phyloP scores from a whole-genome alignment of 2,797 vertebrate species.

The Cottoperca gobio region DNA sequence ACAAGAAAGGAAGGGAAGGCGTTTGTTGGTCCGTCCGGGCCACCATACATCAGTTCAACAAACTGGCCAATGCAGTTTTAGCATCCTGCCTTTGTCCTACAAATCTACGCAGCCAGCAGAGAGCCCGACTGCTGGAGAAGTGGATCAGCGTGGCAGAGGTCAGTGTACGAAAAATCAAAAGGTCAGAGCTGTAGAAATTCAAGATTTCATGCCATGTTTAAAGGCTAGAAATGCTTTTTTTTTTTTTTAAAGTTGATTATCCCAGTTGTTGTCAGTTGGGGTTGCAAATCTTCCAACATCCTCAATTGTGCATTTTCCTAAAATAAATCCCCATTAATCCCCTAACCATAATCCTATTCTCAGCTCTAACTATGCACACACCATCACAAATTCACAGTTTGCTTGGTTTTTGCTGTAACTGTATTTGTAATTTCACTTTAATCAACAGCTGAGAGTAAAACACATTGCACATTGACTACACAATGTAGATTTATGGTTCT shows the following conservation, averaged over 20 bases:
- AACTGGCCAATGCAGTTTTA: slow-evolving; percentile 88
- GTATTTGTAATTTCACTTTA: slow-evolving; percentile 13
- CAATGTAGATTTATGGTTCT: slow-evolving; percentile 5
- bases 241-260: too few species aligned
- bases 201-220: not conserved
- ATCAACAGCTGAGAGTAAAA: slow-evolving; percentile 30
- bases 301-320: slow-evolving; percentile 43
- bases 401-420: slow-evolving; percentile 18
- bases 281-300: slow-evolving; percentile 28
- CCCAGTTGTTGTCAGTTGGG: too few species aligned
- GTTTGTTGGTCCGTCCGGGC: slow-evolving; percentile 91
- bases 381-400: slow-evolving; percentile 21
- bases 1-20: slow-evolving; percentile 88
- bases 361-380: slow-evolving; percentile 37
- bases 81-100: slow-evolving; percentile 89
- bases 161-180: slow-evolving; percentile 23
- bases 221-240: too few species aligned
- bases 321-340: slow-evolving; percentile 52
- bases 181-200: not conserved
- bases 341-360: slow-evolving; percentile 48
- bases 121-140: slow-evolving; percentile 91
- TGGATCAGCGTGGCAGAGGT: slow-evolving; percentile 95
- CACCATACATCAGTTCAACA: slow-evolving; percentile 93
- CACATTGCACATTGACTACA: too few species aligned
- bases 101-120: slow-evolving; percentile 88